Evolutionary conservation across 2,888 invertebrate species (phyloP).

Genomic region (Callinectes sapidus): DNA sequence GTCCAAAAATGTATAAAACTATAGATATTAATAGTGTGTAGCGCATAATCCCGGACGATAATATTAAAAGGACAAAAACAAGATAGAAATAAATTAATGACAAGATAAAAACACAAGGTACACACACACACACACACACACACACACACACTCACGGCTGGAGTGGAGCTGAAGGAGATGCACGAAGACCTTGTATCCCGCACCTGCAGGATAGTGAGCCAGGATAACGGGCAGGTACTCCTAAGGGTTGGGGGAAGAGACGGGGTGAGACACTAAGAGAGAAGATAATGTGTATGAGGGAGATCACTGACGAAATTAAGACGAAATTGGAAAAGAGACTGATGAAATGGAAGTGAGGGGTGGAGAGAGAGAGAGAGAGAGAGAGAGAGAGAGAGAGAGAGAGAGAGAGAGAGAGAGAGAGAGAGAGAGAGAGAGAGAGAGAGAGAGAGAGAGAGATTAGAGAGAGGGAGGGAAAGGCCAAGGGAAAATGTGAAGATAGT

Average conservation of each 20-base stretch:
- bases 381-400: neutral
- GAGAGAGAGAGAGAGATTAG: neutral
- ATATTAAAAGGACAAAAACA: too few relatives aligned
- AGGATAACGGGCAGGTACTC: slow-evolving; percentile 53
- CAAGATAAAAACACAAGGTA: too few relatives aligned
- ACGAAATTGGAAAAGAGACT: neutral
- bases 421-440: neutral
- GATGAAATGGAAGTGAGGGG: neutral
- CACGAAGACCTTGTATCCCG: neutral
- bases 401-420: neutral
- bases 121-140: slow-evolving; percentile 15
- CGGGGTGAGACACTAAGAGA: neutral
- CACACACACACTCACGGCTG: slow-evolving; percentile 43
- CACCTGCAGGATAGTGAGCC: slow-evolving; percentile 54
- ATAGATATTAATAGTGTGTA: too few relatives aligned
- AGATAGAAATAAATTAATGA: too few relatives aligned
- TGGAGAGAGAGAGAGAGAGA: neutral
- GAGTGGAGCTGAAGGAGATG: slow-evolving; percentile 49
- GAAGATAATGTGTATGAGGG: neutral
- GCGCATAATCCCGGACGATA: too few relatives aligned
- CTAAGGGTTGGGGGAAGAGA: neutral
- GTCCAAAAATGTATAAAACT: too few relatives aligned
- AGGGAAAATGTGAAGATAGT: too few relatives aligned
- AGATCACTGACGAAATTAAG: too few relatives aligned
- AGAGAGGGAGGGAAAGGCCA: neutral